Conservation (phyloP, 2,113 vertebrate genomes). For the Hiodon alosoides region DNA sequence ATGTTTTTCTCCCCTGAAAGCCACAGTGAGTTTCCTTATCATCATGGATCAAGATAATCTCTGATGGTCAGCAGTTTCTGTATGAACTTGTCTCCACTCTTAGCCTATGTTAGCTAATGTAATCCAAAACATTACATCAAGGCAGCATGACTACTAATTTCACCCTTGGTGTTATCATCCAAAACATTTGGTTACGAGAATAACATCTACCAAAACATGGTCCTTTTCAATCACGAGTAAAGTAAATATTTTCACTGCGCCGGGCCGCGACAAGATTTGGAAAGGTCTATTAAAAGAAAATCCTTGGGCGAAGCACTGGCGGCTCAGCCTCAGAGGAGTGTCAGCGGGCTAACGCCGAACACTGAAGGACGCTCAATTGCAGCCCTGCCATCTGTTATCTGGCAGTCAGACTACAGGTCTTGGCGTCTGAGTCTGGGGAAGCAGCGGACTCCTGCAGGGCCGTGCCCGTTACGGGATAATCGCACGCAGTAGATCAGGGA, state of each 20-base stretch:
- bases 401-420: constrained; percentile 52
- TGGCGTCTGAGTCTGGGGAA: constrained; percentile 37
- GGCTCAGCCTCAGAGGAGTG: constrained; percentile 19
- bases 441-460: constrained; percentile 21
- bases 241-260: not conserved
- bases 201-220: not conserved
- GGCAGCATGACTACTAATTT: not conserved
- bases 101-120: not conserved
- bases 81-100: no score
- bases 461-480: constrained; percentile 43
- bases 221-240: not conserved
- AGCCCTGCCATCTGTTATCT: constrained; percentile 56
- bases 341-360: constrained; percentile 22
- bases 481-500: constrained; percentile 42
- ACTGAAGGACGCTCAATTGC: constrained; percentile 23
- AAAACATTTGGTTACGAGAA: not conserved
- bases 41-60: not conserved
- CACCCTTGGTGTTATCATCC: not conserved
- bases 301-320: constrained; percentile 11
- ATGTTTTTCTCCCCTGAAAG: not conserved
- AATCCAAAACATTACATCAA: not conserved
- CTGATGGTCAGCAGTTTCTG: not conserved
- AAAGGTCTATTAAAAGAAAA: constrained; percentile 5
- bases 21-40: not conserved
- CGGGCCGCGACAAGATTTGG: not conserved